Conservation (phyloP, 2,113 vertebrate genomes). For the Myanophis thanlyinensis region DNA sequence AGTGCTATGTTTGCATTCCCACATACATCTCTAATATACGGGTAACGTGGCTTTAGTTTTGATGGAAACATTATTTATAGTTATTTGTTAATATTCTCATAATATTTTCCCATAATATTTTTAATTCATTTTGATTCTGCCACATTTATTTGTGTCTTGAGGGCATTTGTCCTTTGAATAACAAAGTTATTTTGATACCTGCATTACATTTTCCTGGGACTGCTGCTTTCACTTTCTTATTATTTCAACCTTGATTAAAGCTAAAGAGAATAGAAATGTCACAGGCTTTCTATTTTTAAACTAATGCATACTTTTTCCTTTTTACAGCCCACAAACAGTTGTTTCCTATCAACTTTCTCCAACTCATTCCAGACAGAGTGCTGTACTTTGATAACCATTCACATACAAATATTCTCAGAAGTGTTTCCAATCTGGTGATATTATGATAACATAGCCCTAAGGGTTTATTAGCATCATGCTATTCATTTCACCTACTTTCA, state of each 20-base stretch:
- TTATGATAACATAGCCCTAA: conserved; percentile 75
- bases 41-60: conserved; percentile 64
- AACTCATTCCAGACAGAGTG: conserved; percentile 70
- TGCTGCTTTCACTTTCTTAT: conserved; percentile 59
- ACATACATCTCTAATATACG: conserved; percentile 58
- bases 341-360: conserved; percentile 73
- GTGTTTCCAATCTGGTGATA: conserved; percentile 73
- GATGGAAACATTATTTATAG: conserved; percentile 68
- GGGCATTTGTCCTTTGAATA: conserved; percentile 70
- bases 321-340: conserved; percentile 71
- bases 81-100: conserved; percentile 59
- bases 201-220: conserved; percentile 67
- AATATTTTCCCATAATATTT: conserved; percentile 42
- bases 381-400: conserved; percentile 69
- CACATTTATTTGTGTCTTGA: conserved; percentile 68
- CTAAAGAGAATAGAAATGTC: conserved; percentile 58
- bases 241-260: conserved; percentile 69
- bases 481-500: conserved; percentile 78
- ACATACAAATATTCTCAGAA: conserved; percentile 76
- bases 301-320: conserved; percentile 59
- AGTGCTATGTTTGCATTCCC: background rate
- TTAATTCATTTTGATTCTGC: conserved; percentile 63
- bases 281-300: conserved; percentile 58
- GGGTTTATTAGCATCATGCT: conserved; percentile 77
- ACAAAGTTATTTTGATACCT: conserved; percentile 67